phyloP scores from a whole-genome alignment of 2,797 vertebrate species.

The Nasua narica region DNA sequence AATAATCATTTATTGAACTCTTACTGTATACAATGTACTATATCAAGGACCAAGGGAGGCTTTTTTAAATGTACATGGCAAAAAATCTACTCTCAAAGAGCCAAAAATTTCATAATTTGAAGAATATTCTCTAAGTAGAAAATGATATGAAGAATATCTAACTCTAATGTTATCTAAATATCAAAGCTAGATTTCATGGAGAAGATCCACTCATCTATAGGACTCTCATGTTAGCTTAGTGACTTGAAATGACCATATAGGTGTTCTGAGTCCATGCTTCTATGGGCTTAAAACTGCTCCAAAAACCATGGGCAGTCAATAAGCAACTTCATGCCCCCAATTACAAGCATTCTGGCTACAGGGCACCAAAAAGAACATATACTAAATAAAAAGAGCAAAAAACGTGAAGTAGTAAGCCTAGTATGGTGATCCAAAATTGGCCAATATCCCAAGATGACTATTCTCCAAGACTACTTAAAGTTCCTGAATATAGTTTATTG shows the following conservation, averaged over 20 bases:
- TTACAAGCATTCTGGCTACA: not conserved
- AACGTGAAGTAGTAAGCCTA: not conserved
- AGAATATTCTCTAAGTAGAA: not conserved
- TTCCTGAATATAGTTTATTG: not conserved
- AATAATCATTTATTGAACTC: not conserved
- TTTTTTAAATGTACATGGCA: not conserved
- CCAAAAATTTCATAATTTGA: not conserved
- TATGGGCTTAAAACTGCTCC: not conserved
- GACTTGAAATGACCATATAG: not conserved
- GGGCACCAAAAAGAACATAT: not conserved
- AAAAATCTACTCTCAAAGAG: not conserved
- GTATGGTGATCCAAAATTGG: not conserved
- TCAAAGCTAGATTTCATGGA: not conserved
- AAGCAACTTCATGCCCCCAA: not conserved
- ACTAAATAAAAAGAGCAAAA: not conserved
- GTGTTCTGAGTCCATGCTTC: not conserved
- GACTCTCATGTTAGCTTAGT: not conserved
- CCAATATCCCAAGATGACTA: not conserved
- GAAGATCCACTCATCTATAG: not conserved
- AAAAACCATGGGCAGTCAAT: not conserved
- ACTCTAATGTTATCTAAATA: not conserved
- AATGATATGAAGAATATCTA: not conserved
- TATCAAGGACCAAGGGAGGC: not conserved
- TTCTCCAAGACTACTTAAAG: not conserved
- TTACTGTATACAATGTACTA: not conserved